Percentiles rank a stretch among this genome's conserved stretches.
These are phyloP conservation scores for Octodon degus DNA, from an alignment of 2,113 vertebrate species.

Conservation along the genomic window DNA sequence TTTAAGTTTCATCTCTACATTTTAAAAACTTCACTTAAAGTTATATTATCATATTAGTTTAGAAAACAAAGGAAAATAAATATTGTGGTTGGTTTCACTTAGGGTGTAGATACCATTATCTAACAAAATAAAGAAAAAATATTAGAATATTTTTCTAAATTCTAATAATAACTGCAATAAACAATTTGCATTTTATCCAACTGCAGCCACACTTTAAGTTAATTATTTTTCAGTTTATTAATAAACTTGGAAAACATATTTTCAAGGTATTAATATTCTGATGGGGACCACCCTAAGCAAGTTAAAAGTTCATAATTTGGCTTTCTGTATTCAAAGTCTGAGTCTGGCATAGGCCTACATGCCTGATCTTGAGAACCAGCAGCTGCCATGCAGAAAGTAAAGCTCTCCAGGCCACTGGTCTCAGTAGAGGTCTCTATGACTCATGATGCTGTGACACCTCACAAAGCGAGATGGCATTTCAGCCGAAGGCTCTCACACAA, in stretches of 20 bases:
- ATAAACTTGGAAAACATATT: neutral
- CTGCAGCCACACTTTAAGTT: neutral
- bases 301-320: neutral
- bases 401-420: neutral
- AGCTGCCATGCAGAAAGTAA: neutral
- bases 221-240: conserved; percentile 22
- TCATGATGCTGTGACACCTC: neutral
- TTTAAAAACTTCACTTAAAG: neutral
- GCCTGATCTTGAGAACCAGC: neutral
- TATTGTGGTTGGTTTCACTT: neutral
- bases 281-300: neutral
- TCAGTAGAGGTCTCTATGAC: neutral
- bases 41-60: neutral
- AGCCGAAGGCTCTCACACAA: neutral
- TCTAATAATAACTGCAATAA: neutral
- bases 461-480: neutral
- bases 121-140: neutral
- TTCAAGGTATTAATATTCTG: neutral
- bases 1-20: neutral
- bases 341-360: neutral
- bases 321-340: neutral
- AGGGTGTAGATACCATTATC: neutral
- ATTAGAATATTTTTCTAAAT: neutral
- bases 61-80: conserved; percentile 6
- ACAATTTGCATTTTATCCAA: neutral